Evolutionary conservation across 2,888 invertebrate species (phyloP), one percentile per base, ranked within the genome.

Genomic region (Abscondita cerata): DNA sequence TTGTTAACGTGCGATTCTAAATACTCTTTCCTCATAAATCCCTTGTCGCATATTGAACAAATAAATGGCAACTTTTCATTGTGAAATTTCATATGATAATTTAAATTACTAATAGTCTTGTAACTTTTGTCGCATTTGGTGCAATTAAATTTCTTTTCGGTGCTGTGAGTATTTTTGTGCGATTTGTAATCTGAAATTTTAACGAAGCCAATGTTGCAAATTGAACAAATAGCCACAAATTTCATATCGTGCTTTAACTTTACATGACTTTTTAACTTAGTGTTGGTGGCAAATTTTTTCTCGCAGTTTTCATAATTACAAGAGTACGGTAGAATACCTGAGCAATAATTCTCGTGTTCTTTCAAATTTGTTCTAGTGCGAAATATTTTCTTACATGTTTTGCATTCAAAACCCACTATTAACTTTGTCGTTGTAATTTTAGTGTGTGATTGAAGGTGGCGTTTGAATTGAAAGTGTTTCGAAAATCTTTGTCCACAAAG

Each of bases 11-110:
- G 80, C 0, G 79, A 73, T 64, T 80, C 79, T 52, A 77, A 68
- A 68, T 80, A 80, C 57, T 80, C 80, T 59, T 79, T 80, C 16
- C 80, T 65, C 75, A 79, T 75, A 60, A 80, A 80, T 8, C 79
- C 80, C 66, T 78, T 80, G 13, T 68, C 59, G 51, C 80, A 80
- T 34, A 77, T 70, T 0, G 66, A 44, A 59, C 80, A 80, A 15
- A 67, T 70, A 59, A 73, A 78, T 1, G 79, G 80, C 52, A 80
- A 63, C 15, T 68, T 73, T 25, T 72, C 68, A 16, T 69, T 68
- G 61, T 81, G 81, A 20, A 74, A 70, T 70, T 80, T 81, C 67
- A 76, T 72, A 59, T 81, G 81, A 62, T 80, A 79, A 68, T 80
- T 81, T 46, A 81, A 72, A 68, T 81, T 81, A 57, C 79, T 78